These are phyloP conservation scores for Cantharis flavilabris DNA, from an alignment of 2,888 invertebrate species.

Conservation along the genomic window DNA sequence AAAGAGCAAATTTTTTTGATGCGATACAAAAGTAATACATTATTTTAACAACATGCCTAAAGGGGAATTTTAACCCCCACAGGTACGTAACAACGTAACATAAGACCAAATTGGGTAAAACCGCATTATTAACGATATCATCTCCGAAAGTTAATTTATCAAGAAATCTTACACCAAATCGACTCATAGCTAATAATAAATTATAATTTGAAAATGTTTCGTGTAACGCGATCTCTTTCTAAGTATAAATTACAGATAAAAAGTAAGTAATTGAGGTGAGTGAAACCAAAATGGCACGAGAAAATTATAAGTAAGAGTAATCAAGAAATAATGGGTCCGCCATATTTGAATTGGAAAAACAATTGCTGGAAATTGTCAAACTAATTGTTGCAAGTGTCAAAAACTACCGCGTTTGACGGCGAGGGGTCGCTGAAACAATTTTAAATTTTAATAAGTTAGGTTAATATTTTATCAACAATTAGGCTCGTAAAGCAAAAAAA, in stretches of 20 bases:
- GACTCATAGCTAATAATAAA: conserved; percentile 34
- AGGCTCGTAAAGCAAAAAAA: background rate
- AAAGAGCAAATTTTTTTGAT: background rate
- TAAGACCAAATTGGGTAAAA: conserved; percentile 35
- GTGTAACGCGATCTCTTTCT: conserved; percentile 19
- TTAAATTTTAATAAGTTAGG: background rate
- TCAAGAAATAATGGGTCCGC: background rate
- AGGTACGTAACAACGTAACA: conserved; percentile 40
- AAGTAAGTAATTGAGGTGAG: background rate
- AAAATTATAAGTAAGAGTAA: background rate
- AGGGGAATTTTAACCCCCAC: conserved; percentile 26
- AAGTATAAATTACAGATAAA: conserved; percentile 21
- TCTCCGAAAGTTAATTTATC: conserved; percentile 41
- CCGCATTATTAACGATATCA: conserved; percentile 38
- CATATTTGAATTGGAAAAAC: background rate
- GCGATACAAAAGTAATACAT: background rate
- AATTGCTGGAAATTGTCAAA: background rate
- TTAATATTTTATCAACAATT: background rate
- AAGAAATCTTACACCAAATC: conserved; percentile 38
- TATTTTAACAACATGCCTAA: conserved; percentile 21
- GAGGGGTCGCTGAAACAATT: background rate
- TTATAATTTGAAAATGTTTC: conserved; percentile 36
- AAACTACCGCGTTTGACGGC: background rate
- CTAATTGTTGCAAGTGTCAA: background rate
- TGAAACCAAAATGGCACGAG: background rate